Evolutionary conservation across 2,797 vertebrate species (phyloP).

Genomic region (Sus cebifrons): DNA sequence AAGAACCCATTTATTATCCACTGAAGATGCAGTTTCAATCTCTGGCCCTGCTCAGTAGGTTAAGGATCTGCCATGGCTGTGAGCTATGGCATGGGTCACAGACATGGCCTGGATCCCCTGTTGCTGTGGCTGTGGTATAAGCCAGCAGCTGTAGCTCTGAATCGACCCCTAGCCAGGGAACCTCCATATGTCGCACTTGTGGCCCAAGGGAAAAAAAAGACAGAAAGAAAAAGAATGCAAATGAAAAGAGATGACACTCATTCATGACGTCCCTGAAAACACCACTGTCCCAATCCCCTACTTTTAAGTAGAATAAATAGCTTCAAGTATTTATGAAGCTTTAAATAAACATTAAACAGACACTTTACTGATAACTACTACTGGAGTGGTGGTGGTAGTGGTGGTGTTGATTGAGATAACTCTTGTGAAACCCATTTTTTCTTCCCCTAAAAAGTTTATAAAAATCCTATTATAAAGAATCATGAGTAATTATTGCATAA

Average conservation of each 20-base stretch:
- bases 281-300: neutral
- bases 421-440: slow-evolving; percentile 50
- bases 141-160: no score
- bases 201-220: no score
- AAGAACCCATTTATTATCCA: no score
- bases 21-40: no score
- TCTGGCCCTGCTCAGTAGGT: no score
- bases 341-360: slow-evolving; percentile 53
- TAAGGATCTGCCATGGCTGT: no score
- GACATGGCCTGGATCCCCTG: no score
- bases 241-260: slow-evolving; percentile 45
- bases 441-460: slow-evolving; percentile 17
- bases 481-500: slow-evolving; percentile 21
- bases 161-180: no score
- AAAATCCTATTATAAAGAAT: slow-evolving; percentile 12
- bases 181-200: no score
- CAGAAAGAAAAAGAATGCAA: neutral
- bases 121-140: no score
- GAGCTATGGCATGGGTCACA: no score
- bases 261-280: neutral
- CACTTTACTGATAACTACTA: neutral
- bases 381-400: neutral
- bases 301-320: neutral
- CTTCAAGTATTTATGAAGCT: slow-evolving; percentile 26
- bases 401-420: neutral